Percentiles rank a stretch among this genome's conserved stretches.
Conservation (phyloP, 2,888 invertebrate genomes). For the Cyrtodaria siliqua region DNA sequence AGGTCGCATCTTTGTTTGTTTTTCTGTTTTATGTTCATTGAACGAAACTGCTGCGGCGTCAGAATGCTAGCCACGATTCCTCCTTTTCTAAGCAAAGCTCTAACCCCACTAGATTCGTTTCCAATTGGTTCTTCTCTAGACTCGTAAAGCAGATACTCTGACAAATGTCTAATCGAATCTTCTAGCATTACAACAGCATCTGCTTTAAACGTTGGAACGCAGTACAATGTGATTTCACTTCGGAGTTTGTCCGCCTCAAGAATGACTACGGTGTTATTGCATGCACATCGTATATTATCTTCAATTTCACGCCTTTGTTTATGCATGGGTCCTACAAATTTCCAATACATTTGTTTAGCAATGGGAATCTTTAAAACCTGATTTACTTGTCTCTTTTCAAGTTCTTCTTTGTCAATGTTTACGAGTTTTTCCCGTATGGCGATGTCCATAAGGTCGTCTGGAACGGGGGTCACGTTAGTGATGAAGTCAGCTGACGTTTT, state of each 20-base stretch:
- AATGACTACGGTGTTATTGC: conserved; percentile 53
- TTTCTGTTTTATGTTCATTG: conserved; percentile 58
- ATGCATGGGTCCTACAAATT: conserved; percentile 71
- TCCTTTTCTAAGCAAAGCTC: conserved; percentile 68
- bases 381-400: conserved; percentile 52
- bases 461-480: conserved; percentile 73
- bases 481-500: conserved; percentile 76
- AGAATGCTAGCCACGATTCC: conserved; percentile 62
- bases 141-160: conserved; percentile 41
- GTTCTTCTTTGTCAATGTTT: conserved; percentile 46
- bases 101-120: conserved; percentile 40
- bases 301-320: conserved; percentile 61
- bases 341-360: conserved; percentile 61
- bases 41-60: conserved; percentile 70
- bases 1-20: conserved; percentile 16
- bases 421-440: conserved; percentile 17
- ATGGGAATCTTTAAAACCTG: conserved; percentile 53
- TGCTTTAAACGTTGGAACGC: conserved; percentile 24
- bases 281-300: conserved; percentile 38
- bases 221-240: conserved; percentile 66
- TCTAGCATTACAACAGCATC: conserved; percentile 6
- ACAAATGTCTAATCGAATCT: conserved; percentile 24
- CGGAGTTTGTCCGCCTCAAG: conserved; percentile 67
- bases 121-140: conserved; percentile 48
- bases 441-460: conserved; percentile 44